A percentile compares a stretch with the other conserved stretches of the same genome.
phyloP scores from a whole-genome alignment of 2,888 invertebrate genomes.

The Capitulum mitella region DNA sequence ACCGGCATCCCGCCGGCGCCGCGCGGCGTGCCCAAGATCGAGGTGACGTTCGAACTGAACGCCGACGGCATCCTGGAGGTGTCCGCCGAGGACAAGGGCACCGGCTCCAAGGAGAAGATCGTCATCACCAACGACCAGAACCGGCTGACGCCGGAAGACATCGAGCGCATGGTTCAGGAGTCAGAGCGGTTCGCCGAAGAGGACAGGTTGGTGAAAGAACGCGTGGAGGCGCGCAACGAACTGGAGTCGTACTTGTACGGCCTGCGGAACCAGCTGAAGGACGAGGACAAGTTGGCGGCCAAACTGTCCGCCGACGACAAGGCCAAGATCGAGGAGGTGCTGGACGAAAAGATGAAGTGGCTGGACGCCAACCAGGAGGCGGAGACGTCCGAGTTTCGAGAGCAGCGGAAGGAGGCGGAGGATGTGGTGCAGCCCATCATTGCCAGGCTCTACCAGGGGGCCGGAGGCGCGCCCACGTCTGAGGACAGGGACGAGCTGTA shows the following conservation, averaged over 20 bases:
- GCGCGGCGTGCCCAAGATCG: conserved; percentile 86
- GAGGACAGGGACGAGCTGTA: conserved; percentile 72
- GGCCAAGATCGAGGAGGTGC: conserved; percentile 83
- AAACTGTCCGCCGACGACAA: conserved; percentile 85
- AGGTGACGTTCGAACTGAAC: conserved; percentile 90
- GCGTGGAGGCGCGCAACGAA: conserved; percentile 93
- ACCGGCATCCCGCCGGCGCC: conserved; percentile 96
- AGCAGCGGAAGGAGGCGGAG: conserved; percentile 88
- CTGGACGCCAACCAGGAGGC: conserved; percentile 90
- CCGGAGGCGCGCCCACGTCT: conserved; percentile 60
- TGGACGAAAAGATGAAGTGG: conserved; percentile 97
- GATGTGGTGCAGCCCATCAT: conserved; percentile 95
- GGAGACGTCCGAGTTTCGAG: conserved; percentile 84
- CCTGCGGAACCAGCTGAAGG: conserved; percentile 89
- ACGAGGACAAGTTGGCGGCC: conserved; percentile 93
- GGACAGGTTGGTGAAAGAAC: conserved; percentile 92
- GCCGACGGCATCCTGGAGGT: conserved; percentile 92
- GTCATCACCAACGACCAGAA: conserved; percentile 98
- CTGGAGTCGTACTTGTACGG: conserved; percentile 96
- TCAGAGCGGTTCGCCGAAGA: conserved; percentile 99
- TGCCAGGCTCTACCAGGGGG: conserved; percentile 86
- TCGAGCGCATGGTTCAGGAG: conserved; percentile 97
- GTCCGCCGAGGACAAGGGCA: conserved; percentile 97
- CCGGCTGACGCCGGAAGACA: conserved; percentile 94
- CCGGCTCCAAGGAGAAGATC: conserved; percentile 92